Conservation (phyloP, 2,888 invertebrate species). For the Lycia hirtaria region DNA sequence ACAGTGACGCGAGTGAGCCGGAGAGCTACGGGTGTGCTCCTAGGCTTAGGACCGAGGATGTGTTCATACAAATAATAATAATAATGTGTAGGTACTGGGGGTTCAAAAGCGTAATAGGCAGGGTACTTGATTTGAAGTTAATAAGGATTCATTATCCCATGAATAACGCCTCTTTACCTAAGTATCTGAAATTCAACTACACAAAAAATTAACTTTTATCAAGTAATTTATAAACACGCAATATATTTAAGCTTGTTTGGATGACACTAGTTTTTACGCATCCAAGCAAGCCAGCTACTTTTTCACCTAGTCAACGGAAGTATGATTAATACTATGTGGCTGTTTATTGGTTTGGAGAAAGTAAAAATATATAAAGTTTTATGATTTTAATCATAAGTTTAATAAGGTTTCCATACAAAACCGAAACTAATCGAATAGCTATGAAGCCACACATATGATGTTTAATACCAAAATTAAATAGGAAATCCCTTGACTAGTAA, state of each 20-base stretch:
- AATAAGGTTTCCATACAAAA: no score
- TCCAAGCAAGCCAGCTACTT: slow-evolving; percentile 6
- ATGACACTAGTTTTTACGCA: not conserved
- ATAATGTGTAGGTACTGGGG: slow-evolving; percentile 40
- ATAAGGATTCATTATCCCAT: not conserved
- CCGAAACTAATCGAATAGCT: no score
- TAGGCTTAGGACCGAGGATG: slow-evolving; percentile 44
- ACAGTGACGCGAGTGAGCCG: slow-evolving; percentile 50
- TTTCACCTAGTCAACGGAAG: slow-evolving; percentile 7
- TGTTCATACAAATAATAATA: slow-evolving; percentile 41
- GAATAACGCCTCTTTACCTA: slow-evolving; percentile 12
- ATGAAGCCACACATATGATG: no score
- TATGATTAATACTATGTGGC: not conserved
- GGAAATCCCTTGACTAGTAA: not conserved
- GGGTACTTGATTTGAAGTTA: slow-evolving; percentile 10
- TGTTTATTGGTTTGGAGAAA: not conserved
- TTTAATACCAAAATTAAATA: not conserved
- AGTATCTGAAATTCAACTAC: slow-evolving; percentile 20
- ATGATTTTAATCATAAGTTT: no score
- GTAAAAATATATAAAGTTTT: no score
- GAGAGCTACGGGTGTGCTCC: slow-evolving; percentile 49
- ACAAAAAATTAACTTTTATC: slow-evolving; percentile 5
- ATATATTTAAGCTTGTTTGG: slow-evolving; percentile 6
- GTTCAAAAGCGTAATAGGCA: slow-evolving; percentile 20
- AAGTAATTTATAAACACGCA: not conserved